Conservation (phyloP, 2,888 invertebrate genomes). For the Mythimna lalbum region DNA sequence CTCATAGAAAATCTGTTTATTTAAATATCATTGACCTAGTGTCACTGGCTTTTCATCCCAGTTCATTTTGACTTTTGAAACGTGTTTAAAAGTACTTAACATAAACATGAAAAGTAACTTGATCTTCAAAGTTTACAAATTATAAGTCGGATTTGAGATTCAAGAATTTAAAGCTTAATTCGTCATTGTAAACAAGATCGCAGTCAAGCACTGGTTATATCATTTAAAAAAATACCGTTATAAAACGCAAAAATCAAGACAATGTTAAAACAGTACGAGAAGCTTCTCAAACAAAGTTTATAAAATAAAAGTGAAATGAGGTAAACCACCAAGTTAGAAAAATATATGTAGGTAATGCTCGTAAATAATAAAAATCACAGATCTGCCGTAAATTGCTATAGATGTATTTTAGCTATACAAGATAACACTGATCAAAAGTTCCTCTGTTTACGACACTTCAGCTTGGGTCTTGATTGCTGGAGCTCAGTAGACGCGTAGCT, state of each 20-base stretch:
- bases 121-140: too few species aligned
- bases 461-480: constrained; percentile 15
- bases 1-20: too few species aligned
- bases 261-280: not conserved
- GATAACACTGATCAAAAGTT: constrained; percentile 9
- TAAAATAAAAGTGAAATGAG: not conserved
- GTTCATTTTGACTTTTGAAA: not conserved
- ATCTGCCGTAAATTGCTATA: constrained; percentile 20
- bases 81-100: not conserved
- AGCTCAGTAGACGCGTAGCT: constrained; percentile 17
- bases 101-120: too few species aligned
- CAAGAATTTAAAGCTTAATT: too few species aligned
- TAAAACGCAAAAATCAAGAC: not conserved
- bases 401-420: constrained; percentile 7
- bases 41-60: not conserved
- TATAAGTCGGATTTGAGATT: too few species aligned
- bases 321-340: constrained; percentile 1
- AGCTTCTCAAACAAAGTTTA: too few species aligned
- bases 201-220: too few species aligned
- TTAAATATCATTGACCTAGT: too few species aligned
- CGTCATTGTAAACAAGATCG: too few species aligned
- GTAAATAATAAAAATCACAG: constrained; percentile 3
- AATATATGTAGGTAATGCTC: constrained; percentile 22
- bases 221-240: too few species aligned
- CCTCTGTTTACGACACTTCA: constrained; percentile 33